Evolutionary conservation across 2,888 invertebrate species (phyloP).

Genomic region (Dryomyza anilis): DNA sequence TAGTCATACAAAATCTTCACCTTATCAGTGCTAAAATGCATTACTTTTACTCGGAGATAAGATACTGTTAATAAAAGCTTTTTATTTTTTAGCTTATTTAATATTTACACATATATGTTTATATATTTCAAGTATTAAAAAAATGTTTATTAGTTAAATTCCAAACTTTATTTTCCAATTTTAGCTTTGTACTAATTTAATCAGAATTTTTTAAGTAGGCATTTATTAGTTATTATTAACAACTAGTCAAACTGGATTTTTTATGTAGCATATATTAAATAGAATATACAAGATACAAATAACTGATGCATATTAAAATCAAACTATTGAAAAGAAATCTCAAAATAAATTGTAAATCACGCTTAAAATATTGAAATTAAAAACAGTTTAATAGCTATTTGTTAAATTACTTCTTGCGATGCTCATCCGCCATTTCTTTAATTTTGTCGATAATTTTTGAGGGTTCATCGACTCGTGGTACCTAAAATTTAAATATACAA

Average conservation of each 20-base stretch:
- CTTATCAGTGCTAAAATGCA: too few species aligned
- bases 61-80: too few species aligned
- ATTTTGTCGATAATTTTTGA: conserved; percentile 72
- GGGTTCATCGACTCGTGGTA: conserved; percentile 87
- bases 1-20: too few species aligned
- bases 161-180: too few species aligned
- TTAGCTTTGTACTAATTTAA: too few species aligned
- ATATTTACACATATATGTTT: too few species aligned
- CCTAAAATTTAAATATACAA: conserved; percentile 63
- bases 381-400: neutral
- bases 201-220: too few species aligned
- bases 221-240: too few species aligned
- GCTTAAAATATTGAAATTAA: neutral
- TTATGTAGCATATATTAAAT: neutral
- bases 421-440: conserved; percentile 67
- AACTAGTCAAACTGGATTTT: neutral
- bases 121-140: too few species aligned
- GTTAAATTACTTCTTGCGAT: conserved; percentile 63
- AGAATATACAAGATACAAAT: neutral
- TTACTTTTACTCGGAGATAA: too few species aligned
- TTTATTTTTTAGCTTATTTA: too few species aligned
- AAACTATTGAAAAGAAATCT: neutral
- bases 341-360: neutral
- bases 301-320: neutral
- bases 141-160: too few species aligned